Base-by-base conservation (phyloP, 2,888 invertebrate species). In the Ferdinandea cuprea region DNA sequence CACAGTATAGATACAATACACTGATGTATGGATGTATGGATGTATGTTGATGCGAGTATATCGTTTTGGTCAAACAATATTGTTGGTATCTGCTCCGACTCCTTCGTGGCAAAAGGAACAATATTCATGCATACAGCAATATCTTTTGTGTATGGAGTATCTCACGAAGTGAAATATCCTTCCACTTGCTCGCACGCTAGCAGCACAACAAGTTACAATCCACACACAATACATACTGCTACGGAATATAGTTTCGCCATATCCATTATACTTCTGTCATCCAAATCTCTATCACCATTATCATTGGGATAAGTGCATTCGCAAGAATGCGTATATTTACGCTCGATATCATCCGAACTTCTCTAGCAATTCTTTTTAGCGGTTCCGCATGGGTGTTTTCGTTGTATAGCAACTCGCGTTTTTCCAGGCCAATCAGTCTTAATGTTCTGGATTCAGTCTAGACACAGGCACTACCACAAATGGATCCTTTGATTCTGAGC, bases 81-180 rank as follows among this genome's bases (percentile, higher is more conserved):
- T 76, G 56, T 69, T 54, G 58, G 6, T 73, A 54, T 54, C 56
- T 50, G 35, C 56, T 66, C 54, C 59, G 59, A 52, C 52, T 66
- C 65, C 59, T 48, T 77, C 58, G 58, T 61, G 71, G 52, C 76
- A 71, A 81, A 71, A 71, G 71, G 72, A 74, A 11, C 56, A 73
- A 56, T 50, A 63, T 32, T 19, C 50, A 61, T 11, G 19, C 35
- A 52, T 30, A 63, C 61, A 78, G 59, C 61, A 68, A 73, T 78
- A 78, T 78, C 83, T 78, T 77, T 78, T 78, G 81, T 83, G 48
- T 77, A 72, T 72, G 54, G 77, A 73, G 78, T 73, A 78, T 78
- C 78, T 78, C 83, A 68, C 71, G 66, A 78, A 68, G 73, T 83
- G 66, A 68, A 83, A 83, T 83, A 78, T 83, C 78, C 72, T 83